Conservation (phyloP, 2,113 vertebrate genomes). For the Zingel zingel region DNA sequence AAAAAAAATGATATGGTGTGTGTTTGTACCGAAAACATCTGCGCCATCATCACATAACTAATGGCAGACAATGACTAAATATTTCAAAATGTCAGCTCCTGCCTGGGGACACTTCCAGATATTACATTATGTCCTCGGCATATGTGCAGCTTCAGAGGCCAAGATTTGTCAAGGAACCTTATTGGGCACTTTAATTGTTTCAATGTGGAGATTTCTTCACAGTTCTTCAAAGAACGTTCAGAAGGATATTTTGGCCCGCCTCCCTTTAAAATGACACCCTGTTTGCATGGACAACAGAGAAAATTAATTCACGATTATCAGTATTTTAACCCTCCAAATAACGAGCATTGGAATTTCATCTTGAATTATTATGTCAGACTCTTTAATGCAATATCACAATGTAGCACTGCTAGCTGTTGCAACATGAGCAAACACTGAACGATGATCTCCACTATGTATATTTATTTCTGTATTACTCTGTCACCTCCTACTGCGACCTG, state of each 20-base stretch:
- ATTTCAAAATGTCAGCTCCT: slow-evolving; percentile 25
- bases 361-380: background rate
- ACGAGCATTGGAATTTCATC: background rate
- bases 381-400: too few relatives aligned
- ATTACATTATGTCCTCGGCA: background rate
- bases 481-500: too few relatives aligned
- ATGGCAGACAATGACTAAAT: slow-evolving; percentile 21
- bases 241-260: background rate
- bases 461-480: too few relatives aligned
- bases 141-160: background rate
- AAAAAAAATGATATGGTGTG: slow-evolving; percentile 19
- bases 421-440: too few relatives aligned
- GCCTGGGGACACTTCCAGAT: slow-evolving; percentile 5
- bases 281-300: too few relatives aligned
- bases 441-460: too few relatives aligned
- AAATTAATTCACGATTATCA: background rate
- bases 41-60: slow-evolving; percentile 45
- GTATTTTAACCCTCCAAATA: background rate
- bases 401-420: too few relatives aligned
- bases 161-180: background rate
- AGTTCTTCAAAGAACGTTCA: background rate
- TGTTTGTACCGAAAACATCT: slow-evolving; percentile 54
- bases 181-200: background rate
- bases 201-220: background rate
- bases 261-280: background rate